Evolutionary conservation across 2,113 vertebrate genomes (phyloP).

Genomic region (Cricetomys ansorgei): DNA sequence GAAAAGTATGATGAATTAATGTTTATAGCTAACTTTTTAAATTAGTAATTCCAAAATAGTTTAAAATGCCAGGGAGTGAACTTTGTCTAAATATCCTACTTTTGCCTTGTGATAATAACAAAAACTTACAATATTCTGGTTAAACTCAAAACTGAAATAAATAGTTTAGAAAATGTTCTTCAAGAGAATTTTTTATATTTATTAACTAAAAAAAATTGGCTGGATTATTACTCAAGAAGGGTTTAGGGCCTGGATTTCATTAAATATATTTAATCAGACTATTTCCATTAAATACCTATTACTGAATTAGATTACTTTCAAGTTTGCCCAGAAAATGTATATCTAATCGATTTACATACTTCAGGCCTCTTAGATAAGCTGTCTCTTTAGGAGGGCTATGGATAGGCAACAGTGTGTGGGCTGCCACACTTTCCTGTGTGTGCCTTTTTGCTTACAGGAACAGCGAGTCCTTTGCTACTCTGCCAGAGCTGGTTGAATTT

Average conservation of each 20-base stretch:
- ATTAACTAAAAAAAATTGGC: constrained; percentile 15
- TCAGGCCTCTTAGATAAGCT: background rate
- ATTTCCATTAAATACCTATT: background rate
- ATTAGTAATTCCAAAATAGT: background rate
- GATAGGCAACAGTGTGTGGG: background rate
- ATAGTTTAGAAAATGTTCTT: background rate
- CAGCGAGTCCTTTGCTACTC: constrained; percentile 42
- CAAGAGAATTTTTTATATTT: constrained; percentile 32
- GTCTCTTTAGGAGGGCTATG: background rate
- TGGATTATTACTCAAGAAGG: background rate
- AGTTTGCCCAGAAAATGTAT: constrained; percentile 25
- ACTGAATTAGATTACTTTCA: constrained; percentile 61
- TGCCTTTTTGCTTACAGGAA: constrained; percentile 61
- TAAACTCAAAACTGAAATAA: background rate
- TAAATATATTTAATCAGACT: constrained; percentile 49
- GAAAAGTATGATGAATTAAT: background rate
- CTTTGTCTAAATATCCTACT: background rate
- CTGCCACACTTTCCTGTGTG: background rate
- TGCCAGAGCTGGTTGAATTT: constrained; percentile 71
- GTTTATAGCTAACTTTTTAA: background rate
- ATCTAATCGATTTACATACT: constrained; percentile 43
- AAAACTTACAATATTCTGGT: background rate
- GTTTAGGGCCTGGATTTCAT: background rate
- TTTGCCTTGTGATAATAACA: background rate
- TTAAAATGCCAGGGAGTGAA: background rate